These are phyloP conservation scores for Drosophila diplacantha DNA, from an alignment of 2,888 invertebrate species.

Conservation along the genomic window DNA sequence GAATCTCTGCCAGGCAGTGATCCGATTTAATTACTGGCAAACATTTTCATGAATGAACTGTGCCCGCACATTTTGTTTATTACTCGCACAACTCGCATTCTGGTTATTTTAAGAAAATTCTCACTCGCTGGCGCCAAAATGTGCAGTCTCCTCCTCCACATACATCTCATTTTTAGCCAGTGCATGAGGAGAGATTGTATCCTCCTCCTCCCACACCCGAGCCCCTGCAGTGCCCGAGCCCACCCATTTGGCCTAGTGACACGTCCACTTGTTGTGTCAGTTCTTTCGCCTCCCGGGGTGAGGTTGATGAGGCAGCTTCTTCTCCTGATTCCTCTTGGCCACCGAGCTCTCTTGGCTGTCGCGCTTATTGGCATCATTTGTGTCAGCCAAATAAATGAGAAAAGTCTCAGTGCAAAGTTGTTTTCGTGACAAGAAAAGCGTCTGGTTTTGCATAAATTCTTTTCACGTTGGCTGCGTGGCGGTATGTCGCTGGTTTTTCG, in stretches of 20 bases:
- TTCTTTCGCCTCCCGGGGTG: conserved; percentile 38
- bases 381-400: conserved; percentile 39
- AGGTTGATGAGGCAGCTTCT: conserved; percentile 14
- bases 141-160: conserved; percentile 3
- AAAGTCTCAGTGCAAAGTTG: conserved; percentile 26
- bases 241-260: conserved; percentile 32
- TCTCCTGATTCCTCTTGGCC: conserved; percentile 1
- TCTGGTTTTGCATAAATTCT: conserved; percentile 18
- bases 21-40: conserved; percentile 38
- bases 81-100: conserved; percentile 12
- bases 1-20: not conserved
- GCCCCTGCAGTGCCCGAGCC: not conserved
- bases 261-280: conserved; percentile 55
- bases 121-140: conserved; percentile 40
- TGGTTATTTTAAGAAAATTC: conserved; percentile 49
- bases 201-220: conserved; percentile 8
- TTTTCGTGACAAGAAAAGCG: conserved; percentile 7
- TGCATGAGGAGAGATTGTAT: conserved; percentile 3
- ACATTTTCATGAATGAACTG: conserved; percentile 56
- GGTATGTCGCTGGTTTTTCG: conserved; percentile 11
- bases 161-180: not conserved
- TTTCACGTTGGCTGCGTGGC: conserved; percentile 3
- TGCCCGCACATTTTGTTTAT: conserved; percentile 28
- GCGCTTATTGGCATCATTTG: conserved; percentile 65
- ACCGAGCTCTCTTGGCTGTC: conserved; percentile 11